Base-by-base conservation (phyloP, 2,113 vertebrate genomes). In the Forbesichthys agassizii region DNA sequence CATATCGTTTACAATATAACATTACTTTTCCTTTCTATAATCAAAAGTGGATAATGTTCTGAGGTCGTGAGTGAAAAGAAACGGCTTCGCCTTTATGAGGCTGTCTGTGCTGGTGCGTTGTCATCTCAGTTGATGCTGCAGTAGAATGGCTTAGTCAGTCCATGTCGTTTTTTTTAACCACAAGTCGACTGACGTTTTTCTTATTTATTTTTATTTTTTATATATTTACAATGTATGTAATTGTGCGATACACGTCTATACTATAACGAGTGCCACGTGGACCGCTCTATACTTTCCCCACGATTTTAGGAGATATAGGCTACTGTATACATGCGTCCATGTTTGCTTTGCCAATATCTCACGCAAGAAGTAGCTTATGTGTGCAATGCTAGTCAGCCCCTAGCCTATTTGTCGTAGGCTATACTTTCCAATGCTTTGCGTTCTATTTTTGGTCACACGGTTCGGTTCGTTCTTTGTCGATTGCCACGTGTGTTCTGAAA, bases 41-140 rank as follows among this genome's bases (percentile, higher is more conserved):
- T 33, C 20, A 58, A 12, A 5, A 12, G 55, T 33, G 3, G 52
- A 16, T 20, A 3, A 57, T 58, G 1, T 6, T 20, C 56, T 58
- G 9, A 11, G 20, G 33, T 4, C 56, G 20, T 5, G 36, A 42
- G 36, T 42, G 36, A 42, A 53, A 54, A 65, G 51, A 59, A 73
- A 61, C 64, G 67, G 72, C 74, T 77, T 66, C 69, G 64, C 51
- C 69, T 75, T 74, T 71, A 70, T 74, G 77, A 77, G 55, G 70
- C 74, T 68, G 9, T 14, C 49, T 14, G 9, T 14, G 6, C 49
- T 11, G 10, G 49, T 11, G 87, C 81, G 49, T 84, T 85, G 83
- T 87, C 83, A 84, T 87, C 69, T 69, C 74, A 80, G 48, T 48
- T 68, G 71, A 72, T 66, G 79, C 77, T 68, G 79, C 80, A 75